phyloP scores from a whole-genome alignment of 2,797 vertebrate species.

The Melanotaenia parkinsoni region DNA sequence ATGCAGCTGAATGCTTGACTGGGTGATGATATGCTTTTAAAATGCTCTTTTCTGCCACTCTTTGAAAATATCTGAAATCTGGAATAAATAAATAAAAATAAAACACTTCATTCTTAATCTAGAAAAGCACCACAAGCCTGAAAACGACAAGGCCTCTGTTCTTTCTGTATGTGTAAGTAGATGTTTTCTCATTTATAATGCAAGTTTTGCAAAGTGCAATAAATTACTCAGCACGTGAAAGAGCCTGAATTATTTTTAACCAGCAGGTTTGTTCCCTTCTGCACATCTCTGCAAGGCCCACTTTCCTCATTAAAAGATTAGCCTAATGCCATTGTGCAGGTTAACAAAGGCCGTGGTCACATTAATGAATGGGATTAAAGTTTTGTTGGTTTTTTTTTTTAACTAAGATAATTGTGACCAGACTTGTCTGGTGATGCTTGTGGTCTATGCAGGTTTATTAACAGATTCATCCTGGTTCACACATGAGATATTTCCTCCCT shows the following conservation, averaged over 20 bases:
- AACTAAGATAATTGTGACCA: slow-evolving; percentile 43
- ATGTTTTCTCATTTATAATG: too few relatives aligned
- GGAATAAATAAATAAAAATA: too few relatives aligned
- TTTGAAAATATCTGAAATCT: too few relatives aligned
- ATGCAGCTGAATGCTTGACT: slow-evolving; percentile 23
- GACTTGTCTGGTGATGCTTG: slow-evolving; percentile 24
- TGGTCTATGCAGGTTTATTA: slow-evolving; percentile 14
- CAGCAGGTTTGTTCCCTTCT: slow-evolving; percentile 32
- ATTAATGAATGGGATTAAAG: slow-evolving; percentile 40
- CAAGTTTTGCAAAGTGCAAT: slow-evolving; percentile 11
- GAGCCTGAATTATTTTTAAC: slow-evolving; percentile 50
- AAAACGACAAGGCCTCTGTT: too few relatives aligned
- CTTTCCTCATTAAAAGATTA: slow-evolving; percentile 56
- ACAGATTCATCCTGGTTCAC: background rate
- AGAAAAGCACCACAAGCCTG: too few relatives aligned
- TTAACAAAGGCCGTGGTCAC: slow-evolving; percentile 42
- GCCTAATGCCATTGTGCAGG: slow-evolving; percentile 59
- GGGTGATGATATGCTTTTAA: too few relatives aligned
- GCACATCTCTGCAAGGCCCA: slow-evolving; percentile 35
- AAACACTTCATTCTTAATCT: too few relatives aligned
- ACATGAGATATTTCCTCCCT: background rate
- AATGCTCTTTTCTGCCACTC: too few relatives aligned
- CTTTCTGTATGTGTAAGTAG: too few relatives aligned
- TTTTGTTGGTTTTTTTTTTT: slow-evolving; percentile 15
- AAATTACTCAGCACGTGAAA: slow-evolving; percentile 11